phyloP scores from a whole-genome alignment of 1,140 invertebrate genomes.

The Brachystomella parvula region DNA sequence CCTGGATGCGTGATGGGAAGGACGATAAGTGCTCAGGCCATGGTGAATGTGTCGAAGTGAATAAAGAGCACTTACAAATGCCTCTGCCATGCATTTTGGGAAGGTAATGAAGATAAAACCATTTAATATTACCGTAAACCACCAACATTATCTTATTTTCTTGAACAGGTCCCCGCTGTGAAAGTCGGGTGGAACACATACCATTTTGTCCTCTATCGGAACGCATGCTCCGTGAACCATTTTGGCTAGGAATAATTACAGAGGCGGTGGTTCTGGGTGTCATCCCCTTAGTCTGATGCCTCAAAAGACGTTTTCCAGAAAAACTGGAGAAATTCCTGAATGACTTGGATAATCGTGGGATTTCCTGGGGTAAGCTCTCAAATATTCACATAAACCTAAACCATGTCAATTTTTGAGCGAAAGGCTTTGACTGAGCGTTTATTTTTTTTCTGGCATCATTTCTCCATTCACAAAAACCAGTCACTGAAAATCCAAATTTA shows the following conservation, averaged over 20 bases:
- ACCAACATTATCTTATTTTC: conserved; percentile 1
- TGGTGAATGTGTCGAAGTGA: conserved; percentile 56
- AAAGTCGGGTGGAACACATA: conserved; percentile 55
- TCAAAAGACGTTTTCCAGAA: conserved; percentile 70
- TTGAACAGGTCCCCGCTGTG: conserved; percentile 50
- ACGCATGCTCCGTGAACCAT: conserved; percentile 70
- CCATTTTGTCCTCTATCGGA: conserved; percentile 61
- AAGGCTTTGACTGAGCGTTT: too few relatives aligned
- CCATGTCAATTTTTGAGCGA: too few relatives aligned
- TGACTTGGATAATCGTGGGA: conserved; percentile 55
- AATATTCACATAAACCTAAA: too few relatives aligned
- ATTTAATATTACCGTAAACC: too few relatives aligned
- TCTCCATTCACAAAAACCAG: too few relatives aligned
- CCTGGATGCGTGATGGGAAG: conserved; percentile 45
- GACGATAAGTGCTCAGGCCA: conserved; percentile 58
- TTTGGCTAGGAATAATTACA: conserved; percentile 71
- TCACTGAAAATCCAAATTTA: too few relatives aligned
- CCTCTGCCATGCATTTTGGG: conserved; percentile 62
- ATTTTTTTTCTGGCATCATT: too few relatives aligned
- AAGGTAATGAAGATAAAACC: too few relatives aligned
- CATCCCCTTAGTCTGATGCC: conserved; percentile 67
- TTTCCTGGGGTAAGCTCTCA: conserved; percentile 39
- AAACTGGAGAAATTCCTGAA: conserved; percentile 72
- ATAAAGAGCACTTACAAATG: conserved; percentile 56
- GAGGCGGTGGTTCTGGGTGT: conserved; percentile 63